Percentiles rank a stretch among this genome's conserved stretches.
phyloP scores from a whole-genome alignment of 2,113 vertebrate species.

The Ophthalmolycus amberensis region DNA sequence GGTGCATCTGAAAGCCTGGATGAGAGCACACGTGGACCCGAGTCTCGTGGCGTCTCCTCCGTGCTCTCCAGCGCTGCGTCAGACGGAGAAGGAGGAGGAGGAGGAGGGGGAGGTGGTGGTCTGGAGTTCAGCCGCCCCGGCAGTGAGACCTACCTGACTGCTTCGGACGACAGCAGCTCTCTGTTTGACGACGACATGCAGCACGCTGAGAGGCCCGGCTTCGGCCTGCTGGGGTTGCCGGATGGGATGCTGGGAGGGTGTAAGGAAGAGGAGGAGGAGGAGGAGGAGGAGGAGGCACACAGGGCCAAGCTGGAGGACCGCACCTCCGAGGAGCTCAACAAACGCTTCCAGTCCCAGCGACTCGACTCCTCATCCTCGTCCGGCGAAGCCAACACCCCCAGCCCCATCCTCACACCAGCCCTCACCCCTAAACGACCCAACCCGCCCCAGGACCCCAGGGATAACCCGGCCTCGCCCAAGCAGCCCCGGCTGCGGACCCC shows the following conservation, averaged over 20 bases:
- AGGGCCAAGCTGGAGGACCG: constrained; percentile 78
- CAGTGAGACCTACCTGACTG: constrained; percentile 91
- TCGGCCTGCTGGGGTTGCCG: constrained; percentile 49
- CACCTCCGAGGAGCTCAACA: constrained; percentile 91
- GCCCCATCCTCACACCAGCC: constrained; percentile 71
- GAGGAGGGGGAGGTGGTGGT: constrained; percentile 50
- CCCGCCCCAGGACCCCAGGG: constrained; percentile 72
- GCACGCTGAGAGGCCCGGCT: constrained; percentile 76
- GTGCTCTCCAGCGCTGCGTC: constrained; percentile 85
- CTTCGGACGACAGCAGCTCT: constrained; percentile 95
- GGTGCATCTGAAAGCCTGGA: constrained; percentile 49
- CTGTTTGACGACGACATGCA: constrained; percentile 92
- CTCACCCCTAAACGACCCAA: constrained; percentile 81
- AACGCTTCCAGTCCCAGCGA: constrained; percentile 90
- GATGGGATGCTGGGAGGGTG: constrained; percentile 8
- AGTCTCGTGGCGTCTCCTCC: constrained; percentile 80
- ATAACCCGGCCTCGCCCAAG: constrained; percentile 80
- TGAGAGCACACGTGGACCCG: constrained; percentile 60
- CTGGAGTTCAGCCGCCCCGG: constrained; percentile 81
- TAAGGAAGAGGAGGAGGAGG: constrained; percentile 7
- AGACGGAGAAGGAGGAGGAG: constrained; percentile 87
- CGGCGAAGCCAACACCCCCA: constrained; percentile 80
- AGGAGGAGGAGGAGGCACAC: background rate
- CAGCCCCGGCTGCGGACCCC: constrained; percentile 88
- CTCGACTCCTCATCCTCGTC: constrained; percentile 92